Evolutionary conservation across 2,888 invertebrate genomes (phyloP), one percentile per base, ranked within the genome.

Genomic region (Endomychus coccineus): DNA sequence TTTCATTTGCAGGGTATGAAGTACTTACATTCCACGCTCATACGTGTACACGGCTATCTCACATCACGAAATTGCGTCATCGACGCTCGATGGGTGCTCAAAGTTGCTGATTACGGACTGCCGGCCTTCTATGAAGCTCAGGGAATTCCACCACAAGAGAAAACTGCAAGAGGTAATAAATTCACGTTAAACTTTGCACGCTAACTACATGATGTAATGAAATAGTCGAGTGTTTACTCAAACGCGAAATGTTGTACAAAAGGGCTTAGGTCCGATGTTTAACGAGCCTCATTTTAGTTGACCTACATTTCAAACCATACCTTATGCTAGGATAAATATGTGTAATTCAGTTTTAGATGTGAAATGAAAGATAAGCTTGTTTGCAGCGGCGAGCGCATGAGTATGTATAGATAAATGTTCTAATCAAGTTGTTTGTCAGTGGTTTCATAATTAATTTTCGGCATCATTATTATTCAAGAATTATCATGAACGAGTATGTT

Each of bases 11-110:
- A 85, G 79, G 95, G 92, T 27, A 85, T 94, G 82, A 80, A 86
- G 54, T 91, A 89, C 64, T 69, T 96, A 34, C 95, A 96, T 68
- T 74, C 81, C 25, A 82, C 85, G 13, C 77, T 87, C 10, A 72
- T 90, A 52, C 78, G 85, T 50, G 78, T 80, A 45, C 94, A 95
- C 67, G 94, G 92, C 21, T 80, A 81, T 51, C 72, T 95, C 34
- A 80, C 86, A 3, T 94, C 92, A 27, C 75, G 89, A 43, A 91
- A 90, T 69, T 94, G 94, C 69, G 86, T 91, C 27, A 91, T 96
- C 41, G 95, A 96, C 68, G 86, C 91, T 37, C 78, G 95, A 48
- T 96, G 94, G 94, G 91, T 94, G 40, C 75, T 96, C 40, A 94
- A 94, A 70, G 73, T 96, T 46, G 86, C 94, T 13, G 94, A 94